phyloP scores from a whole-genome alignment of 2,113 vertebrate genomes.

The Oryzias melastigma region DNA sequence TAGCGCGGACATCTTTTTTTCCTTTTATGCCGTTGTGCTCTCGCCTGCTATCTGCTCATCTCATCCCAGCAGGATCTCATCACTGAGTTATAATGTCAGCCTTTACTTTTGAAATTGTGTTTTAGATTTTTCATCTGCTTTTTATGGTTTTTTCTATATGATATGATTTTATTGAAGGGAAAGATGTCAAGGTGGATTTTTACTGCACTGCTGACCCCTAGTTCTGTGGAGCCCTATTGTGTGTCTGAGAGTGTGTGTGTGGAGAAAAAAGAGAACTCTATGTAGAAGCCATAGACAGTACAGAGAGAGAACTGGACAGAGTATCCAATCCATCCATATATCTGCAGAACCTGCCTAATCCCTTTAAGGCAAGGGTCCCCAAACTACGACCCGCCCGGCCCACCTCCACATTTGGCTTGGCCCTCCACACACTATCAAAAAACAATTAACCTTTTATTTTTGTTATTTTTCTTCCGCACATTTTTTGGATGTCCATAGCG shows the following conservation, averaged over 20 bases:
- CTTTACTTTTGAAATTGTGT: conserved; percentile 39
- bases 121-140: conserved; percentile 51
- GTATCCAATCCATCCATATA: too few species aligned
- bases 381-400: too few species aligned
- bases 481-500: too few species aligned
- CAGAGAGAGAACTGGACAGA: too few species aligned
- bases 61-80: conserved; percentile 11
- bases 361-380: too few species aligned
- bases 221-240: background rate
- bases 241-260: background rate
- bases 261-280: background rate
- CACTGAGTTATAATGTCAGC: conserved; percentile 18
- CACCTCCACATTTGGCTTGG: too few species aligned
- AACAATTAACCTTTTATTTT: too few species aligned
- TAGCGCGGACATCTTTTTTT: background rate
- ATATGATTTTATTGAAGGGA: conserved; percentile 48
- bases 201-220: conserved; percentile 43
- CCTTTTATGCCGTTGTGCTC: background rate
- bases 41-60: background rate
- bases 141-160: conserved; percentile 52
- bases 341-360: background rate
- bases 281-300: too few species aligned
- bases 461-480: too few species aligned
- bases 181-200: conserved; percentile 59
- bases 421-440: too few species aligned